phyloP scores from a whole-genome alignment of 2,797 vertebrate genomes.

The Podarcis lilfordi region DNA sequence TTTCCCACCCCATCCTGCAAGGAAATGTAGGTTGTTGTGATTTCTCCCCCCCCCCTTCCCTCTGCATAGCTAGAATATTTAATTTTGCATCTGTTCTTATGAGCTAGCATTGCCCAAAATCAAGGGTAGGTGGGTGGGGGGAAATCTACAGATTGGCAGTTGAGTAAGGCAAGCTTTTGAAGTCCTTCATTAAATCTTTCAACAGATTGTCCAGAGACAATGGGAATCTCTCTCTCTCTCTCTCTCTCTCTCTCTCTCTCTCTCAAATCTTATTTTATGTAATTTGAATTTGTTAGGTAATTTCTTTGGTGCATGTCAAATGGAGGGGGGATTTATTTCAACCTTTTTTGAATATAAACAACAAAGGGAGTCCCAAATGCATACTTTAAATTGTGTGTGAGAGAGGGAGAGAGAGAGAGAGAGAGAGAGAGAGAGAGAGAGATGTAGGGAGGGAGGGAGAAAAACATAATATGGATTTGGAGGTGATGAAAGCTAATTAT shows the following conservation, averaged over 20 bases:
- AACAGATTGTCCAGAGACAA: slow-evolving; percentile 57
- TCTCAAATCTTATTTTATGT: slow-evolving; percentile 8
- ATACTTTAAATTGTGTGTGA: not conserved
- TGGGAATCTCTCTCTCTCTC: slow-evolving; percentile 40
- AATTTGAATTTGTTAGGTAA: slow-evolving; percentile 45
- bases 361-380: slow-evolving; percentile 53
- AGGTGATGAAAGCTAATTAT: slow-evolving; percentile 62
- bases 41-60: not conserved
- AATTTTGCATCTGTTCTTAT: not conserved
- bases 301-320: slow-evolving; percentile 27
- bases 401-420: not conserved
- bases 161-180: slow-evolving; percentile 56
- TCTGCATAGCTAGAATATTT: not conserved
- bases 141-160: slow-evolving; percentile 63
- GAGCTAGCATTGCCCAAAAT: not conserved
- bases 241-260: not conserved
- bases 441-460: not conserved
- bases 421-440: not conserved
- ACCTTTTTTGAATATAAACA: slow-evolving; percentile 43
- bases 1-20: not conserved
- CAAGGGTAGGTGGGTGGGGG: not conserved
- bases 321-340: slow-evolving; percentile 16
- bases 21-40: not conserved
- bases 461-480: slow-evolving; percentile 19
- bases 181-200: slow-evolving; percentile 73